Evolutionary conservation across 2,113 vertebrate species (phyloP).

Genomic region (Hippoglossus stenolepis): DNA sequence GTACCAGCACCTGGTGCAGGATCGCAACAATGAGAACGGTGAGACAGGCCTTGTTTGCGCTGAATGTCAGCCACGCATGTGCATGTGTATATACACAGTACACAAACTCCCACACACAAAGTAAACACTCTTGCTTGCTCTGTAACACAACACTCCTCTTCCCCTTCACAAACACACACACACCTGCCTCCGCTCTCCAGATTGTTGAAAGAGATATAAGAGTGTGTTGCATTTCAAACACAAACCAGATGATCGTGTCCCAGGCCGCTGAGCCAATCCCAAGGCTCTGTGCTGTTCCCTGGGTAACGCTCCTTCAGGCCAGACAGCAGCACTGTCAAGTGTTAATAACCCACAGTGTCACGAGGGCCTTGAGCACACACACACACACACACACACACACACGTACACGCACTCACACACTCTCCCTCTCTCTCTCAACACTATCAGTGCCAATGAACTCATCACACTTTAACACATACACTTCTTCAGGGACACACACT

Average conservation of each 20-base stretch:
- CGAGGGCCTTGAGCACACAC: constrained; percentile 60
- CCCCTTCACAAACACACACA: constrained; percentile 14
- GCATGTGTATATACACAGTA: constrained; percentile 1
- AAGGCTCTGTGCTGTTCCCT: constrained; percentile 68
- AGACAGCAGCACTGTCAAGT: constrained; percentile 74
- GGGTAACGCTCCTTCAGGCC: constrained; percentile 75
- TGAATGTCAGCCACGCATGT: background rate
- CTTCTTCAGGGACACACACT: constrained; percentile 44
- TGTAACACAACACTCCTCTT: constrained; percentile 11
- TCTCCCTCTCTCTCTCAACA: constrained; percentile 13
- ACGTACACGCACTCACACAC: constrained; percentile 3
- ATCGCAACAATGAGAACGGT: constrained; percentile 99
- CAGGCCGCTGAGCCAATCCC: constrained; percentile 53
- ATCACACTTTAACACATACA: constrained; percentile 44
- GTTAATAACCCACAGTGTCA: constrained; percentile 78
- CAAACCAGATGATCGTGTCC: constrained; percentile 49
- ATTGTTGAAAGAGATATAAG: constrained; percentile 35
- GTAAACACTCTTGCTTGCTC: constrained; percentile 26
- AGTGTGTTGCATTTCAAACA: constrained; percentile 69
- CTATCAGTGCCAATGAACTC: constrained; percentile 32
- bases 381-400: background rate
- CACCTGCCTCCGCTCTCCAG: constrained; percentile 21
- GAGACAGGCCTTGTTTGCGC: constrained; percentile 43
- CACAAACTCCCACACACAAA: background rate
- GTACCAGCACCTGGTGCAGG: constrained; percentile 99